Base-by-base conservation (phyloP, 2,888 invertebrate genomes). In the Eupithecia inturbata region DNA sequence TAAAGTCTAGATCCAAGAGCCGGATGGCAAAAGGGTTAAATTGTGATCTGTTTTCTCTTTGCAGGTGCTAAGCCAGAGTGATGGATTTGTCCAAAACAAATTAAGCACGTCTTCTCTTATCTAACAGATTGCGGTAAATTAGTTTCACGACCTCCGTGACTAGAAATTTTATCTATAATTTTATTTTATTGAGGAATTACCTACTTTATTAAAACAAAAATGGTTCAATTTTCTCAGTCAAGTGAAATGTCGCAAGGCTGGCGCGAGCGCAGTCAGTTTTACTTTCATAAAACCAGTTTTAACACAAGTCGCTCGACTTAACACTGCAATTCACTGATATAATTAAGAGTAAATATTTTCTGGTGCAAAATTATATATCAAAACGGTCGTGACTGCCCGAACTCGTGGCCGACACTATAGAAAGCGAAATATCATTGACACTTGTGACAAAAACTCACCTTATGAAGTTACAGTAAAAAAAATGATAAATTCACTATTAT, bases 331-430 rank as follows among this genome's bases (percentile, higher is more conserved):
- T 77, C 76, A 70, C 72, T 74, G 78, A 78, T 83, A 82, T 81
- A 83, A 81, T 83, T 82, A 82, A 77, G 79, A 83, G 85, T 84
- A 84, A 86, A 85, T 82, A 83, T 84, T 88, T 84, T 85, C 85
- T 81, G 78, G 79, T 76, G 83, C 84, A 82, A 87, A 89, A 85
- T 88, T 88, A 87, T 87, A 84, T 31, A 62, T 41, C 19, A 82
- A 53, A 71, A 81, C 84, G 79, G 82, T 91, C 90, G 90, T 91
- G 90, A 90, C 90, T 85, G 85, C 85, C 83, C 87, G 87, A 89
- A 89, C 92, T 93, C 93, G 93, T 91, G 93, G 93, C 86, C 93
- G 90, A 83, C 81, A 84, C 89, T 92, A 91, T 93, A 93, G 93
- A 93, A 93, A 94, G 94, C 92, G 90, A 88, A 88, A 86, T 82